These are phyloP conservation scores for Elanus axillaris DNA, from an alignment of 2,113 vertebrate genomes.

Conservation along the genomic window DNA sequence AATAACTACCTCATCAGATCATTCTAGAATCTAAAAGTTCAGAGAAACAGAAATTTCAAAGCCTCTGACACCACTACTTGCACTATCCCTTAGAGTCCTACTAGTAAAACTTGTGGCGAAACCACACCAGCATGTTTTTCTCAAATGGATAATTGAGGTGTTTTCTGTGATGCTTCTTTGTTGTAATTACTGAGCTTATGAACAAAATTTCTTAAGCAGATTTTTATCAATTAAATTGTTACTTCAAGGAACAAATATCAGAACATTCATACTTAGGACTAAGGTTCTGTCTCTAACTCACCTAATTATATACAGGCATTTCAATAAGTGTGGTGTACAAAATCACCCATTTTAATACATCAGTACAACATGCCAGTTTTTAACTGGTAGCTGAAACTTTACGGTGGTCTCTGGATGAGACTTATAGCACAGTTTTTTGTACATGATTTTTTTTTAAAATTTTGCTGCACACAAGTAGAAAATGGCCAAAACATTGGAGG, in stretches of 20 bases:
- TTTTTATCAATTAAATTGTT: neutral
- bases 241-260: neutral
- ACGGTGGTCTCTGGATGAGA: neutral
- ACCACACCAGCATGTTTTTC: neutral
- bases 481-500: neutral
- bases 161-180: neutral
- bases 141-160: neutral
- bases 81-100: neutral
- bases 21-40: neutral
- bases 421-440: neutral
- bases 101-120: neutral
- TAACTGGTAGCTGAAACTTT: neutral
- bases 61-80: neutral
- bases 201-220: neutral
- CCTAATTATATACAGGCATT: neutral
- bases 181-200: neutral
- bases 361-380: neutral
- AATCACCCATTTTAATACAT: neutral
- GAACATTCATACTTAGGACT: neutral
- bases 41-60: neutral
- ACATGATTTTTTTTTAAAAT: rapidly evolving
- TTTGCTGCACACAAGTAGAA: neutral
- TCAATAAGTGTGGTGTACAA: neutral
- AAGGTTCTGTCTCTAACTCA: neutral
- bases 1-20: neutral